Conservation (phyloP, 2,113 vertebrate genomes). For the Semicossyphus pulcher region DNA sequence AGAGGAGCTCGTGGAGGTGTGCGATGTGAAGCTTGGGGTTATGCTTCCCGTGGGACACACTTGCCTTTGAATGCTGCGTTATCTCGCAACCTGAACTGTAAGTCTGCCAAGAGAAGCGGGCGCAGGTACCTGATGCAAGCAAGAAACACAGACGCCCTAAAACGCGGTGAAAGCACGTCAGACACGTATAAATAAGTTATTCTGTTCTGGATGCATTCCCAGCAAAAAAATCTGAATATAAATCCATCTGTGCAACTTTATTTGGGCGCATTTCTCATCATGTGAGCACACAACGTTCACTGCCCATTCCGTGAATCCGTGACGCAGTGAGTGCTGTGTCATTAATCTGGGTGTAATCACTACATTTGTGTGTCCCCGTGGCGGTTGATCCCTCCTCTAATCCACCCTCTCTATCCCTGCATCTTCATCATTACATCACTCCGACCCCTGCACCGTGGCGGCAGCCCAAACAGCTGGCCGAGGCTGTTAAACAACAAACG, state of each 20-base stretch:
- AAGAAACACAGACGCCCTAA: conserved; percentile 10
- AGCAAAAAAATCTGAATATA: not conserved
- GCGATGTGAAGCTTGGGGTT: conserved; percentile 21
- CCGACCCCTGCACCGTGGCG: conserved; percentile 67
- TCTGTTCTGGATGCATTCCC: not conserved
- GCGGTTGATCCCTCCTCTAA: conserved; percentile 66
- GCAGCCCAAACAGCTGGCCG: conserved; percentile 72
- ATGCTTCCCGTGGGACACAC: conserved; percentile 19
- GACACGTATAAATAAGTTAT: conserved; percentile 20
- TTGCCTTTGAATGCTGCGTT: conserved; percentile 32
- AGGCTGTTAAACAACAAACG: conserved; percentile 51
- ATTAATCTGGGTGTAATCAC: conserved; percentile 79
- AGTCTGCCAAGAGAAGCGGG: conserved; percentile 33
- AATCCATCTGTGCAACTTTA: not conserved
- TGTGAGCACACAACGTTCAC: conserved; percentile 16
- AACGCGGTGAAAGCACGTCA: not conserved
- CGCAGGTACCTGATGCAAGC: conserved; percentile 19
- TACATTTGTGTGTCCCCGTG: conserved; percentile 56
- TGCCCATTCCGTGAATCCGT: not conserved
- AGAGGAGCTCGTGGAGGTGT: conserved; percentile 12
- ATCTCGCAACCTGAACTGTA: conserved; percentile 27
- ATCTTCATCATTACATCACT: conserved; percentile 73
- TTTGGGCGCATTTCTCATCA: not conserved
- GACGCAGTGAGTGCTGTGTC: conserved; percentile 46
- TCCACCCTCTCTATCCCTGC: conserved; percentile 72